Evolutionary conservation across 1,140 invertebrate species (phyloP), one percentile per base, ranked within the genome.

Genomic region (Scaptomyza montana): DNA sequence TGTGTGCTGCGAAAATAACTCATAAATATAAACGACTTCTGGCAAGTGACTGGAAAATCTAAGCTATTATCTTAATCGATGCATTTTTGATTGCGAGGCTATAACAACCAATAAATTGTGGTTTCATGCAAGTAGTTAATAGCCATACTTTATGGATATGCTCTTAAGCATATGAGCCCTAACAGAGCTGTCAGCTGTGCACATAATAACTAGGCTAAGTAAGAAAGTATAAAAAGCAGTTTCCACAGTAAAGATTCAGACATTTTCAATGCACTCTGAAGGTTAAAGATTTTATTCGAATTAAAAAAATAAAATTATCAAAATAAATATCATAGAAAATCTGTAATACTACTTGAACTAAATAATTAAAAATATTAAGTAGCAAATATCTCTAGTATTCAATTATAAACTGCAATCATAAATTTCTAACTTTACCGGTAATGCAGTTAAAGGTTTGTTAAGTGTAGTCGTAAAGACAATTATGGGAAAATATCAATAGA

Each of bases 21-120:
- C 47, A 70, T 70, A 55, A 70, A 70, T 64, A 49, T 55, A 56
- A 56, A 71, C 50, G 36, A 30, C 51, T 30, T 16, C 6, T 9
- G 30, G 30, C 41, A 67, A 67, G 25, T n/a, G 55, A 8, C 33
- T 19, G 54, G n/a, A 66, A 60, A 60, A 53, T 57, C 10, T 39
- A 21, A 45, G 30, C 30, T 33, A 56, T 56, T 65, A 65, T 56
- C 41, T 16, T 6, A 13, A 25, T 30, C 59, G 13, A 60, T 36
- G 3, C 10, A 21, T 61, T 49, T 36, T 49, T 46, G 30, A 5
- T 28, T n/a, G 10, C n/a, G 13, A 19, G 25, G 43, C 28, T n/a
- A 47, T 36, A 12, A 59, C 25, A 25, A 10, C 3, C 4, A 13
- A 28, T 41, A 45, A 57, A 57, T 16, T 9, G 3, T 28, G 7